A percentile compares a stretch with the other conserved stretches of the same genome.
phyloP scores from a whole-genome alignment of 2,797 vertebrate species.

The Protonibea diacanthus region DNA sequence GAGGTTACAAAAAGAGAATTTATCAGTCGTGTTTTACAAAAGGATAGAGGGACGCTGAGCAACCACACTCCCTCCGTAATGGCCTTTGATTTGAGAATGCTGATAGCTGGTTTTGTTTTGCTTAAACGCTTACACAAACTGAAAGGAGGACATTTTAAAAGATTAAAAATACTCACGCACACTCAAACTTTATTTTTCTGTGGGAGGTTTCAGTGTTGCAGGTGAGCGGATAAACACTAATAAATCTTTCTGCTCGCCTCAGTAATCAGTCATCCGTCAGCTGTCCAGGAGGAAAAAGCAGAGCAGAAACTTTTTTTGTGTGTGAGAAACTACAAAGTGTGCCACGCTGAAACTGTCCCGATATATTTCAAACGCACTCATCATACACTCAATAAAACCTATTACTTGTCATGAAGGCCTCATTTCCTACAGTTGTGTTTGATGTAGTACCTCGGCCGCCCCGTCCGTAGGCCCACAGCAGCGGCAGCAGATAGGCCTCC shows the following conservation, averaged over 20 bases:
- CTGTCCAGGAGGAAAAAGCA: neutral
- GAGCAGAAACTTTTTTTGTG: conserved; percentile 27
- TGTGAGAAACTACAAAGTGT: conserved; percentile 25
- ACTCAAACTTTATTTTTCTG: conserved; percentile 27
- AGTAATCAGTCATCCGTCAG: conserved; percentile 52
- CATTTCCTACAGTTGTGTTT: conserved; percentile 79
- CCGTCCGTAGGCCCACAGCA: conserved; percentile 63
- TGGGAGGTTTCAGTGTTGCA: conserved; percentile 63
- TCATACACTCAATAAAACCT: conserved; percentile 75
- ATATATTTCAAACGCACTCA: conserved; percentile 57
- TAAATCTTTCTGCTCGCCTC: conserved; percentile 61
- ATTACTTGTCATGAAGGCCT: conserved; percentile 78
- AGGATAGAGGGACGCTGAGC: conserved; percentile 59
- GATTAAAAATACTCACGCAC: conserved; percentile 35
- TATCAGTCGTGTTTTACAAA: conserved; percentile 73
- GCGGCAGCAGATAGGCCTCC: conserved; percentile 63
- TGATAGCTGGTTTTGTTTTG: conserved; percentile 44
- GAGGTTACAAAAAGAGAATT: conserved; percentile 76
- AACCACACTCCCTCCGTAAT: conserved; percentile 43
- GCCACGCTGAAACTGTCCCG: conserved; percentile 58
- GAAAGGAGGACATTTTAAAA: conserved; percentile 22
- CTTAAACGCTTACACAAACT: conserved; percentile 24
- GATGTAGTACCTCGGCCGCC: conserved; percentile 61
- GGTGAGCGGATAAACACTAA: conserved; percentile 71
- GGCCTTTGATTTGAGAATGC: conserved; percentile 48